Evolutionary conservation across 2,888 invertebrate genomes (phyloP).

Genomic region (Nymphalis urticae): DNA sequence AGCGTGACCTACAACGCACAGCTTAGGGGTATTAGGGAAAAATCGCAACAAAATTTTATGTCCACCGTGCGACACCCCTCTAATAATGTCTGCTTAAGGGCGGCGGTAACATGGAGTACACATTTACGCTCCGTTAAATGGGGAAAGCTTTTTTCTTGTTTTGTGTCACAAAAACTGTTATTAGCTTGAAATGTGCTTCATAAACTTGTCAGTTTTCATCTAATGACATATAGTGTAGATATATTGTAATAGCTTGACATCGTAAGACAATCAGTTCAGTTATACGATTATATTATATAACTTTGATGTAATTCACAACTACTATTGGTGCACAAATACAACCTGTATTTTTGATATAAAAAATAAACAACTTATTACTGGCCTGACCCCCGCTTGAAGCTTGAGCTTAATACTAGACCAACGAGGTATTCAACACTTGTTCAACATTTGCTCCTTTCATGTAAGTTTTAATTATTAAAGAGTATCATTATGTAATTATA

Average conservation of each 20-base stretch:
- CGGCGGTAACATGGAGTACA: constrained; percentile 78
- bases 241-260: constrained; percentile 10
- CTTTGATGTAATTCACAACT: too few species aligned
- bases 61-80: constrained; percentile 69
- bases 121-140: constrained; percentile 81
- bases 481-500: too few species aligned
- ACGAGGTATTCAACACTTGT: too few species aligned
- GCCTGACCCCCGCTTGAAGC: too few species aligned
- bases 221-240: constrained; percentile 25
- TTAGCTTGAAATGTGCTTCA: constrained; percentile 76
- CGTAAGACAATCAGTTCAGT: not conserved
- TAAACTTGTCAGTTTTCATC: constrained; percentile 41
- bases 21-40: constrained; percentile 69
- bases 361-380: too few species aligned
- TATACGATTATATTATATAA: too few species aligned
- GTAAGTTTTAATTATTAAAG: too few species aligned
- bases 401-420: too few species aligned
- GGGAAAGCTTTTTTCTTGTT: constrained; percentile 81
- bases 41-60: constrained; percentile 80
- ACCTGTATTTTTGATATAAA: too few species aligned
- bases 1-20: constrained; percentile 69
- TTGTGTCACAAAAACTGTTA: constrained; percentile 82
- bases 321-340: too few species aligned
- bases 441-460: too few species aligned
- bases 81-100: constrained; percentile 81